Conservation (phyloP, 2,888 invertebrate species). For the Brenthis ino region DNA sequence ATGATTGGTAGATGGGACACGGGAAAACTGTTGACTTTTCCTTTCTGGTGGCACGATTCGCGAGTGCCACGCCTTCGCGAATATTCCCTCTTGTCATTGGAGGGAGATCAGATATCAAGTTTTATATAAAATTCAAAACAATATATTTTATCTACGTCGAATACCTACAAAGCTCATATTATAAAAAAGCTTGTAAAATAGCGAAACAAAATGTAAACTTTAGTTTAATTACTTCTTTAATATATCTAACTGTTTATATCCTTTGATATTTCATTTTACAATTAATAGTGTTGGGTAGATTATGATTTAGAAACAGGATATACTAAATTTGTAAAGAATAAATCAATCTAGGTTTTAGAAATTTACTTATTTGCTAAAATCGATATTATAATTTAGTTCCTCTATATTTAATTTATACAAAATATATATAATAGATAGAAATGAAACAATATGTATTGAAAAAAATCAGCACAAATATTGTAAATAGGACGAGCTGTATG, state of each 20-base stretch:
- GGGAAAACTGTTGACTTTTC: slow-evolving; percentile 75
- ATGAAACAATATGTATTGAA: slow-evolving; percentile 4
- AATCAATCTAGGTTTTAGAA: too few relatives aligned
- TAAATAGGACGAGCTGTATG: slow-evolving; percentile 63
- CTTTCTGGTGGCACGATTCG: slow-evolving; percentile 69
- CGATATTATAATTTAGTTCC: too few relatives aligned
- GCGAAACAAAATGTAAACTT: too few relatives aligned
- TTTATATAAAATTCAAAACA: slow-evolving; percentile 10
- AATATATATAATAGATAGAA: not conserved
- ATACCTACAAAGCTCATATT: not conserved
- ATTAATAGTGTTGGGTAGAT: too few relatives aligned
- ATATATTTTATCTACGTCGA: not conserved
- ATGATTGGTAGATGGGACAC: slow-evolving; percentile 54
- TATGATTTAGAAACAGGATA: too few relatives aligned
- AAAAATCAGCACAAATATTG: slow-evolving; percentile 37
- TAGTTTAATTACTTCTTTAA: too few relatives aligned
- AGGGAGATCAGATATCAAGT: slow-evolving; percentile 30
- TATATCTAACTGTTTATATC: too few relatives aligned
- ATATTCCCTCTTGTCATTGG: slow-evolving; percentile 63
- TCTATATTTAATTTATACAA: too few relatives aligned
- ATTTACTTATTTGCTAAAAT: too few relatives aligned
- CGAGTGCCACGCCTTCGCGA: slow-evolving; percentile 63
- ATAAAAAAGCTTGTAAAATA: too few relatives aligned
- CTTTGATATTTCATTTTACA: too few relatives aligned
- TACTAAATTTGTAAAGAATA: too few relatives aligned